Base-by-base conservation (phyloP, 2,888 invertebrate species). In the Cheilosia impressa region DNA sequence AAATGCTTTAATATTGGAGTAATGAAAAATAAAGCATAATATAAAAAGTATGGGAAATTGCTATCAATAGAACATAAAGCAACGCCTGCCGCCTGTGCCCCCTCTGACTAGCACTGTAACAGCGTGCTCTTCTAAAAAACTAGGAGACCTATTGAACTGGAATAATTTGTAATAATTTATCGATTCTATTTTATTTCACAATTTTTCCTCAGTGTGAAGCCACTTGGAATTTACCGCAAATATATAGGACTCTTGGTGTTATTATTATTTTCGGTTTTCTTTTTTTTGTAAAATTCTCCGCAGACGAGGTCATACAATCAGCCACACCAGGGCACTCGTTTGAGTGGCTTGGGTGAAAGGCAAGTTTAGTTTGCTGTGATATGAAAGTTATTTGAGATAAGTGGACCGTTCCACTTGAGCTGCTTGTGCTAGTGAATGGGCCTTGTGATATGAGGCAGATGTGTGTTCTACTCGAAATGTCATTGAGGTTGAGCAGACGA, bases 91-190 rank as follows among this genome's bases (percentile, higher is more conserved):
- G 47, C 17, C 47, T 47, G 47, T 45, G 45, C n/a, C 5, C 45
- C 15, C 15, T 45, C 31, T 31, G 17, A 17, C 9, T 19, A 19
- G 17, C 9, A 17, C 47, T 47, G 47, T 17, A 47, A 2, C 1
- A 10, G 19, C 2, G 1, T 43, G 45, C 43, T 47, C 19, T 63
- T 31, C 53, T 6, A 17, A 31, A 77, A 38, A 65, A 62, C 69
- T 69, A 55, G 69, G 41, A 69, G 65, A 45, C 53, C 79, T 53
- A 84, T 79, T 63, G 79, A 78, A 57, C 69, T 53, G 75, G 50
- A 75, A 84, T 84, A 84, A 84, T 84, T 79, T 84, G 73, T 65
- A 71, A 75, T 52, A 24, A 52, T 52, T 52, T 52, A 84, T 84
- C 75, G 75, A 84, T 84, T 73, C 60, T 53, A 79, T 68, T 84